Evolutionary conservation across 1,140 invertebrate species (phyloP).

Genomic region (Cardiocondyla obscurior): DNA sequence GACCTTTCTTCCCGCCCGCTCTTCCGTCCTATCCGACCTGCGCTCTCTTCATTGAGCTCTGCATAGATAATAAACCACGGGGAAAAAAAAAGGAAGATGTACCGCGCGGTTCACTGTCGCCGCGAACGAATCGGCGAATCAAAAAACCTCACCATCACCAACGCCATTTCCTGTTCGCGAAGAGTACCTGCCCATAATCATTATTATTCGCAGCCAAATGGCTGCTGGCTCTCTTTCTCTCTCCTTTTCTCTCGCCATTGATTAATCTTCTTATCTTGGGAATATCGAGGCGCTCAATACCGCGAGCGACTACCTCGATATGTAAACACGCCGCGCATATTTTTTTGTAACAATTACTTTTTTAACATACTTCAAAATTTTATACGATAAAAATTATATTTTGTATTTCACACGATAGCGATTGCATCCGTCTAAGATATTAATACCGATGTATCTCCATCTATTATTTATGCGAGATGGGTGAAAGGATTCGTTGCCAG

Average conservation of each 20-base stretch:
- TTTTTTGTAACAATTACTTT: too few species aligned
- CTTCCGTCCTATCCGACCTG: background rate
- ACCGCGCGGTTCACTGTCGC: slow-evolving; percentile 1
- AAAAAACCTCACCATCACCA: slow-evolving; percentile 64
- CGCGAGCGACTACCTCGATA: background rate
- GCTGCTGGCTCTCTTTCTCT: slow-evolving; percentile 59
- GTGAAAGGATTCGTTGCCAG: background rate
- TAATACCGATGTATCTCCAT: background rate
- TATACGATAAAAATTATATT: too few species aligned
- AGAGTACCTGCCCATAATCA: slow-evolving; percentile 68
- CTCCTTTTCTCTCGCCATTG: slow-evolving; percentile 59
- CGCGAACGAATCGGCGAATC: background rate
- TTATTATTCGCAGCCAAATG: slow-evolving; percentile 72
- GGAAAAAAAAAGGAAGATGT: slow-evolving; percentile 26
- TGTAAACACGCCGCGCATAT: too few species aligned
- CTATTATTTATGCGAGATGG: background rate
- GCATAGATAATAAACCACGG: slow-evolving; percentile 58
- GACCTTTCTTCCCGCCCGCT: background rate
- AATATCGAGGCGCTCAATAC: slow-evolving; percentile 35
- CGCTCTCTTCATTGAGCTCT: background rate
- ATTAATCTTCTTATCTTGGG: slow-evolving; percentile 61
- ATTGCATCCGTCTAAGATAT: background rate
- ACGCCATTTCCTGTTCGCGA: slow-evolving; percentile 70
- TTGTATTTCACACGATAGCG: background rate
- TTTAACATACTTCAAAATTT: too few species aligned